phyloP scores from a whole-genome alignment of 2,797 vertebrate species.

The Pygocentrus nattereri region DNA sequence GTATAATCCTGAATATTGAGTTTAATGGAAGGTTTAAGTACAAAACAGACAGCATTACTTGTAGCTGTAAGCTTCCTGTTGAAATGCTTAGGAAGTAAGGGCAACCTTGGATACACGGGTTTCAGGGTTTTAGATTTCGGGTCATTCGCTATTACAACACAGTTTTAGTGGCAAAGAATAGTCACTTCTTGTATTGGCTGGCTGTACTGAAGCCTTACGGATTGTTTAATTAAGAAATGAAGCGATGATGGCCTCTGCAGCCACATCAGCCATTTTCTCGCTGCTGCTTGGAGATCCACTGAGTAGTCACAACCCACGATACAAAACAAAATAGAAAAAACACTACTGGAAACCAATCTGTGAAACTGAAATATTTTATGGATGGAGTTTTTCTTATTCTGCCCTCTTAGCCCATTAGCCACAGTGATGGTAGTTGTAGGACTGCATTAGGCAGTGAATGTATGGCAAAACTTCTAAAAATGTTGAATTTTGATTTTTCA shows the following conservation, averaged over 20 bases:
- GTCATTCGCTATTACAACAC: slow-evolving; percentile 17
- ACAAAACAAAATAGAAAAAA: slow-evolving; percentile 4
- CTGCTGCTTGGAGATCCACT: neutral
- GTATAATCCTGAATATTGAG: slow-evolving; percentile 73
- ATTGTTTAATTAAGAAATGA: neutral
- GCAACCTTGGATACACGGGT: slow-evolving; percentile 60
- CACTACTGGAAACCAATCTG: neutral
- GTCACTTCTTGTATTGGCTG: slow-evolving; percentile 31
- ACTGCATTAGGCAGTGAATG: slow-evolving; percentile 25
- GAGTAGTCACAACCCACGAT: slow-evolving; percentile 4
- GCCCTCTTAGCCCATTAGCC: slow-evolving; percentile 32
- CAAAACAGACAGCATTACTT: slow-evolving; percentile 55
- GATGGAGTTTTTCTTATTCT: neutral
- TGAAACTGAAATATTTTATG: neutral
- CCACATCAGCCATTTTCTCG: neutral
- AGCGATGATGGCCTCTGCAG: neutral
- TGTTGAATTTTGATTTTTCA: slow-evolving; percentile 15
- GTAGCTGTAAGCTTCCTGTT: slow-evolving; percentile 62
- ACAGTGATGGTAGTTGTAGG: slow-evolving; percentile 51
- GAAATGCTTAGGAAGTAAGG: slow-evolving; percentile 63
- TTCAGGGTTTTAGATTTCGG: slow-evolving; percentile 16
- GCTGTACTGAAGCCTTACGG: neutral
- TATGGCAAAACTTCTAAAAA: slow-evolving; percentile 23
- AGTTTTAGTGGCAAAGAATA: slow-evolving; percentile 20
- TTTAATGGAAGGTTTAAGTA: slow-evolving; percentile 49